These are phyloP conservation scores for Phengaris alcon DNA, from an alignment of 2,888 invertebrate genomes.

Conservation along the genomic window DNA sequence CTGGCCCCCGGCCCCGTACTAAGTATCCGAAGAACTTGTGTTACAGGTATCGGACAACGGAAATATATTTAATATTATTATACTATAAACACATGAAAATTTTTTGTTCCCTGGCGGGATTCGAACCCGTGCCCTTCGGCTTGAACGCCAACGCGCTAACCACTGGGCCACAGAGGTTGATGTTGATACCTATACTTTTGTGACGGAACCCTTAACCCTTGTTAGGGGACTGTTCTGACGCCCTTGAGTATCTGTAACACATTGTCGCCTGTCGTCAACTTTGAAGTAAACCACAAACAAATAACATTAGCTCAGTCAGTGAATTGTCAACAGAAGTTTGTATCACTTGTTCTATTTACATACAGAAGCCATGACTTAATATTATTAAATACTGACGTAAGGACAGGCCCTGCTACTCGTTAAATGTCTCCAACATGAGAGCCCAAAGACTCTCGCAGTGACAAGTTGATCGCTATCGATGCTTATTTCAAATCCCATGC, in stretches of 20 bases:
- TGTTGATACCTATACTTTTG: neutral
- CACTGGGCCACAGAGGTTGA: no score
- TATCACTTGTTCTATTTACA: conserved; percentile 1
- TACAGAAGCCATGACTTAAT: neutral
- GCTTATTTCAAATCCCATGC: no score
- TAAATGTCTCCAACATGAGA: neutral
- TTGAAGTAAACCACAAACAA: neutral
- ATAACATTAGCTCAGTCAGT: conserved; percentile 14
- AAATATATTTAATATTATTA: no score
- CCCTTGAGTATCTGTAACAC: neutral
- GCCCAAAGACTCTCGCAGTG: neutral
- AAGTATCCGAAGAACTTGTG: no score
- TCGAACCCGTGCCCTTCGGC: no score
- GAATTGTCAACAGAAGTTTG: conserved; percentile 10
- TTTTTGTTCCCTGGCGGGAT: no score
- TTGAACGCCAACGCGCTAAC: no score
- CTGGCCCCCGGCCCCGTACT: no score
- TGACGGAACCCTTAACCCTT: neutral
- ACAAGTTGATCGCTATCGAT: no score
- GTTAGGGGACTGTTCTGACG: neutral
- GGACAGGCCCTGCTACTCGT: neutral
- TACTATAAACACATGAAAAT: no score
- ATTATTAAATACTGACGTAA: neutral
- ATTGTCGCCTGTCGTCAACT: neutral
- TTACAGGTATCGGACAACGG: no score